Base-by-base conservation (phyloP, 2,888 invertebrate species). In the Psococerastis gibbosa region DNA sequence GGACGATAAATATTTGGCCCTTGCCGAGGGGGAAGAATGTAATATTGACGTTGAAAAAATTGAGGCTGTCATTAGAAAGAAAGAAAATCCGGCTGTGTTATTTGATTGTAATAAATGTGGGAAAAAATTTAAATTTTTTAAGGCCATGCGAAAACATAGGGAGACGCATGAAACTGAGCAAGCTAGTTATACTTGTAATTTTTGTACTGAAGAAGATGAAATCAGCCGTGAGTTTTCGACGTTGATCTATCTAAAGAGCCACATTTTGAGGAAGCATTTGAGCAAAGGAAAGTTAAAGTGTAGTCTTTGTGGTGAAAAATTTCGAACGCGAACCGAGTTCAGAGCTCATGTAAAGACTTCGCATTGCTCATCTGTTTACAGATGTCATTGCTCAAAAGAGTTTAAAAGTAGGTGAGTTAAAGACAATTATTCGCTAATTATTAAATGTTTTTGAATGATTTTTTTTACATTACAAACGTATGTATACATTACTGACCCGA, bases 391-490 rank as follows among this genome's bases (percentile, higher is more conserved):
- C 38, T 16, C 20, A 17, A 38, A 38, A 38, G 20, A 5, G n/a
- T 38, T 38, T 20, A 38, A 38, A 38, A 38, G 38, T 18, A 17
- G 17, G 4, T 20, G 20, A 38, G 22, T 18, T 38, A 38, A 38
- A 38, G 20, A 11, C 6, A 27, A 38, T 17, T 38, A 16, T 33
- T 4, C 3, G 9, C n/a, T n/a, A n/a, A n/a, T n/a, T n/a, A n/a
- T n/a, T n/a, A n/a, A n/a, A n/a, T n/a, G n/a, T n/a, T n/a, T n/a
- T n/a, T n/a, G n/a, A n/a, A n/a, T n/a, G n/a, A n/a, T n/a, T n/a
- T n/a, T n/a, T n/a, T n/a, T n/a, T n/a, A n/a, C n/a, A n/a, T n/a
- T n/a, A n/a, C n/a, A n/a, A n/a, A n/a, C n/a, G n/a, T n/a, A n/a
- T n/a, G n/a, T n/a, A n/a, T n/a, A n/a, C n/a, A n/a, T n/a, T n/a